Percentiles rank a stretch among this genome's conserved stretches.
phyloP scores from a whole-genome alignment of 2,113 vertebrate genomes.

The Bubo scandiacus region DNA sequence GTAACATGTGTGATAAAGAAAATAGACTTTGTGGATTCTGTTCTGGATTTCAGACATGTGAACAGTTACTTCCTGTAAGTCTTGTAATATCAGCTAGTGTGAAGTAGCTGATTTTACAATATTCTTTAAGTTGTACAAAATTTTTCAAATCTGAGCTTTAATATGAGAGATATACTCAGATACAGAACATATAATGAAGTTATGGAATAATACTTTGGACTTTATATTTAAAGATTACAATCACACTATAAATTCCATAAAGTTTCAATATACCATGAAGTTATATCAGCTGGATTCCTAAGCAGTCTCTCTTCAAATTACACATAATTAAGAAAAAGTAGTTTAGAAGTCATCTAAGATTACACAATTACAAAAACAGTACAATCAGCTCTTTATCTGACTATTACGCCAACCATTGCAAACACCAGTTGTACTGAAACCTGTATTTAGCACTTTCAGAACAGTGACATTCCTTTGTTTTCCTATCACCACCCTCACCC shows the following conservation, averaged over 20 bases:
- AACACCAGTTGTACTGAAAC: background rate
- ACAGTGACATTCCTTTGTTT: background rate
- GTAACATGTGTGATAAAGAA: constrained; percentile 74
- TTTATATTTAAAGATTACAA: constrained; percentile 9
- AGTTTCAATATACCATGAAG: background rate
- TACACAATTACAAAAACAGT: background rate
- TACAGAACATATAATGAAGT: background rate
- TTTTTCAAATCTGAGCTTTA: constrained; percentile 10
- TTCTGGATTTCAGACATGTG: constrained; percentile 62
- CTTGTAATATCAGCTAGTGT: constrained; percentile 54
- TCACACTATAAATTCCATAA: background rate
- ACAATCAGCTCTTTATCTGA: background rate
- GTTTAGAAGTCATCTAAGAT: constrained; percentile 4
- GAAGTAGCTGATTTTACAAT: constrained; percentile 66
- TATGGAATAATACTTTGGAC: background rate
- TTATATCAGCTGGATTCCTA: background rate
- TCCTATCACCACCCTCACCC: background rate
- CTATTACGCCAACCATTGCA: background rate
- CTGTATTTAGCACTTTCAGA: background rate
- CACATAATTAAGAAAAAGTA: background rate
- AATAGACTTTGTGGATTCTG: constrained; percentile 40
- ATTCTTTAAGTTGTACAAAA: constrained; percentile 16
- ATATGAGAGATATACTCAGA: background rate
- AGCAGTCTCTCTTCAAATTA: background rate
- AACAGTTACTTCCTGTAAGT: background rate